A percentile compares a stretch with the other conserved stretches of the same genome.
Evolutionary conservation across 1,140 invertebrate genomes (phyloP).

Genomic region (Diorhabda elongata): DNA sequence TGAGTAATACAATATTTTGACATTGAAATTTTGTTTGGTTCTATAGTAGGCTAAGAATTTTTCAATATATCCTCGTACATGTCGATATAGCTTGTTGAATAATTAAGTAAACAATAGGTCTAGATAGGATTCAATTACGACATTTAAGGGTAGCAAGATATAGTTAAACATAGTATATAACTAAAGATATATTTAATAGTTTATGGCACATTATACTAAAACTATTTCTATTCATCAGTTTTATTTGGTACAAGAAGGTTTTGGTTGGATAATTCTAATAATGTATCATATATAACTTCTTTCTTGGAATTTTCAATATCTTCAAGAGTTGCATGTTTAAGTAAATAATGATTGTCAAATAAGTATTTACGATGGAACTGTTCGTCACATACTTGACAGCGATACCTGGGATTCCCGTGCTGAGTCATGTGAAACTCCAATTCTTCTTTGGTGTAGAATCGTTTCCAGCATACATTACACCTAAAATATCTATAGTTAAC

Average conservation of each 20-base stretch:
- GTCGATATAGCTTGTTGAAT: no score
- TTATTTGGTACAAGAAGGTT: background rate
- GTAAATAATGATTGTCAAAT: conserved; percentile 10
- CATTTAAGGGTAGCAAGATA: no score
- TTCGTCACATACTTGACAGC: conserved; percentile 15
- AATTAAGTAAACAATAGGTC: no score
- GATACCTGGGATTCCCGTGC: conserved; percentile 14
- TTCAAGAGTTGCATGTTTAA: conserved; percentile 13
- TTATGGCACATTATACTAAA: background rate
- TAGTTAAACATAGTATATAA: no score
- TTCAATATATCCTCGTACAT: no score
- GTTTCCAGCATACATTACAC: conserved; percentile 19
- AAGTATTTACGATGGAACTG: conserved; percentile 15
- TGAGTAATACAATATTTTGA: no score
- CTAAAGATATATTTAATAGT: no score
- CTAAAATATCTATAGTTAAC: background rate
- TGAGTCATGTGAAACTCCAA: conserved; percentile 11
- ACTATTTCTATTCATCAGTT: background rate
- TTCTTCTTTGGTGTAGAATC: conserved; percentile 14
- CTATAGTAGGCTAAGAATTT: no score
- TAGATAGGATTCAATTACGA: no score
- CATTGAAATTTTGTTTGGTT: no score
- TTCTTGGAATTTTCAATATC: conserved; percentile 19
- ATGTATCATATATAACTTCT: conserved; percentile 14
- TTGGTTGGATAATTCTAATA: conserved; percentile 12